Base-by-base conservation (phyloP, 1,140 invertebrate genomes). In the Lucilia cuprina region DNA sequence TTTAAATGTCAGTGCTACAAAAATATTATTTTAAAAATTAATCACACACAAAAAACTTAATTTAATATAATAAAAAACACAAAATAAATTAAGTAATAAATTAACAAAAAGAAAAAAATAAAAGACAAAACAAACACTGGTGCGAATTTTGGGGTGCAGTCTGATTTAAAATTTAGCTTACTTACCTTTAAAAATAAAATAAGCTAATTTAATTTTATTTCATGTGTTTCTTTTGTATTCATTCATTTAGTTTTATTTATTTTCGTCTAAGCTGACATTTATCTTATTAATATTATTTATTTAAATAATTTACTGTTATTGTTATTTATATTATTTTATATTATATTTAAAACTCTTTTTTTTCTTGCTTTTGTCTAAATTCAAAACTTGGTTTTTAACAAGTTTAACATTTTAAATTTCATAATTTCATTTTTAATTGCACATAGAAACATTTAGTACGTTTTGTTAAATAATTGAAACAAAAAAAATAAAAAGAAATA, bases 131-230 rank as follows among this genome's bases (percentile, higher is more conserved):
- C 14, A 65, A 21, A 70, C 65, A 70, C 65, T 21, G 65, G 21
- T 70, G 65, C 65, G 65, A 70, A 25, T 70, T 70, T 70, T 70
- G 65, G 25, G 55, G 65, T 70, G 65, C 65, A 70, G 19, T 10
- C 65, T 70, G 65, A 70, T 70, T 21, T 70, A 70, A 25, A 70
- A 19, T 70, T 70, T 70, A 70, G 65, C 65, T 70, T 70, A 70
- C 65, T 70, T 70, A 70, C 65, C 65, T 70, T 70, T n/a, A 41
- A 41, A n/a, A 30, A 55, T 55, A 55, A 55, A 55, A 55, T 55
- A 55, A 70, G 65, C 65, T 70, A 70, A 70, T 70, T 70, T 70
- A 4, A 70, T 70, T 70, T 70, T n/a, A 60, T 60, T 60, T 60
- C 14, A n/a, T 60, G 14, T 60, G 0, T 17, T 60, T 60, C 13